Conservation (phyloP, 2,888 invertebrate genomes). For the Heliconius erato region DNA sequence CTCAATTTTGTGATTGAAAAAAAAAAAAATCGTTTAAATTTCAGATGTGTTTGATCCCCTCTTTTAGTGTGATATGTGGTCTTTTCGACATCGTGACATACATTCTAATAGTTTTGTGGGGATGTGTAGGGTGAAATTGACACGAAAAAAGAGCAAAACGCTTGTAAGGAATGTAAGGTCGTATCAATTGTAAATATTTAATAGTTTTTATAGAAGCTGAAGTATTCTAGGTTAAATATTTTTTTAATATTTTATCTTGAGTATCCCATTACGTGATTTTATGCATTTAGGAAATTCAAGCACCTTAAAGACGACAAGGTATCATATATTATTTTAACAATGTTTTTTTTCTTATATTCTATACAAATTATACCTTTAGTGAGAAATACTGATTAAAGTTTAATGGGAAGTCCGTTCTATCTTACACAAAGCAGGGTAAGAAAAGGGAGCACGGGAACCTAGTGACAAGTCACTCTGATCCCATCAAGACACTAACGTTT, state of each 20-base stretch:
- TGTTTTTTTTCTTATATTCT: not conserved
- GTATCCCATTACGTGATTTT: no score
- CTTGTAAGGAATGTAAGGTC: constrained; percentile 15
- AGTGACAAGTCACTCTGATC: no score
- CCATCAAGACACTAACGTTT: no score
- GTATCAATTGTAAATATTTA: constrained; percentile 17
- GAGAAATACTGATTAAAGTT: no score
- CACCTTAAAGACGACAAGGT: no score
- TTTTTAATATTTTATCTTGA: not conserved
- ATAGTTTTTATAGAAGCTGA: not conserved
- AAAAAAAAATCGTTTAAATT: constrained; percentile 56
- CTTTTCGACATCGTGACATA: constrained; percentile 74
- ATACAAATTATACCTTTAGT: no score
- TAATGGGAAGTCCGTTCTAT: no score
- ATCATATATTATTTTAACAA: not conserved
- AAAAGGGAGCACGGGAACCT: no score
- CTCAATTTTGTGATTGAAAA: constrained; percentile 12
- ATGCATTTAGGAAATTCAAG: no score
- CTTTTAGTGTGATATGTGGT: constrained; percentile 68
- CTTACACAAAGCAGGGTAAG: no score
- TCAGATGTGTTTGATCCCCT: constrained; percentile 63
- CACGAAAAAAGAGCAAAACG: constrained; percentile 30
- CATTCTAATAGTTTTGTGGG: constrained; percentile 77
- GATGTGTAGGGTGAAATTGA: constrained; percentile 21
- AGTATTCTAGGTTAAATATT: not conserved